Evolutionary conservation across 2,797 vertebrate species (phyloP).

Genomic region (Cossypha polioptera): DNA sequence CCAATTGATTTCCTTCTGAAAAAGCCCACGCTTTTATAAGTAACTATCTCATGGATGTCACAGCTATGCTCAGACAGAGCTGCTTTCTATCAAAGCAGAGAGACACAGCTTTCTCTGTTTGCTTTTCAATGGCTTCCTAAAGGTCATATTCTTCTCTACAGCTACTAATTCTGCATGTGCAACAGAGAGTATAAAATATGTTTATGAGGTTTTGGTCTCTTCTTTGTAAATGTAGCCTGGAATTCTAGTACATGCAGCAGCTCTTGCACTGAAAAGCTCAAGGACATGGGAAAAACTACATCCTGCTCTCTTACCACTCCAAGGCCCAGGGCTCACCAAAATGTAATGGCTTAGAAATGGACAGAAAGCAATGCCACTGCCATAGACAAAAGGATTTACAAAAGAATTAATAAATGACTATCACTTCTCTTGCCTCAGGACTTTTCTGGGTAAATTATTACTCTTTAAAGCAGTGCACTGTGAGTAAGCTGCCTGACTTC

Average conservation of each 20-base stretch:
- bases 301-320: background rate
- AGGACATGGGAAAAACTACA: background rate
- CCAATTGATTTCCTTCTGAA: background rate
- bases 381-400: conserved; percentile 39
- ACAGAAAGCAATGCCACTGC: background rate
- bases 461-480: conserved; percentile 33
- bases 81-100: background rate
- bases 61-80: background rate
- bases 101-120: background rate
- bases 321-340: background rate
- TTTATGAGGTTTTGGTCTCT: background rate
- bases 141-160: background rate
- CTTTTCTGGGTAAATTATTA: conserved; percentile 47
- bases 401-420: conserved; percentile 16
- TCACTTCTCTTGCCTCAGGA: background rate
- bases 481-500: conserved; percentile 47
- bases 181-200: background rate
- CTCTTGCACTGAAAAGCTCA: background rate
- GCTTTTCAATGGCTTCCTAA: background rate
- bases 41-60: background rate
- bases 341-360: background rate
- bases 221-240: background rate
- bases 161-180: background rate
- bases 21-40: background rate
- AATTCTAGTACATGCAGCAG: background rate